A percentile compares a stretch with the other conserved stretches of the same genome.
Conservation (phyloP, 2,113 vertebrate species). For the Progne subis region DNA sequence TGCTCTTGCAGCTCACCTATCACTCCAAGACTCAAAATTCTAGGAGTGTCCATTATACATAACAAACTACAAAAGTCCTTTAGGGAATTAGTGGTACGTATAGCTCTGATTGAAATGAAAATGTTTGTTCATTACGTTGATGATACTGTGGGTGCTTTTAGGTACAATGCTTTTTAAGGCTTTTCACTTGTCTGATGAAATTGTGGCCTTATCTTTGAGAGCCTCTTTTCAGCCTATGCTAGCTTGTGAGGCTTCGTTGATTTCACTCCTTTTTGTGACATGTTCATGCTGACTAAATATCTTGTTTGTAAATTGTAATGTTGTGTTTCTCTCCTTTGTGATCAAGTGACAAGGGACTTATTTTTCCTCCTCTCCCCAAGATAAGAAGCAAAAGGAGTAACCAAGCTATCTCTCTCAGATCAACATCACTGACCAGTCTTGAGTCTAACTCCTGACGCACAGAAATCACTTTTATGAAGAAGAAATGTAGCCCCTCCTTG, state of each 20-base stretch:
- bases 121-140: background rate
- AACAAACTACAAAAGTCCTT: background rate
- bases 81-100: background rate
- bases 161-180: background rate
- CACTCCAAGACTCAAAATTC: background rate
- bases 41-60: background rate
- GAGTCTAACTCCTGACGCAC: slow-evolving; percentile 27
- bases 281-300: background rate
- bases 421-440: background rate
- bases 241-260: background rate
- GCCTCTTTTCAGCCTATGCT: background rate
- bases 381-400: background rate
- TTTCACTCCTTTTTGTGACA: background rate
- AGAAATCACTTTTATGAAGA: slow-evolving; percentile 4
- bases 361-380: background rate
- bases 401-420: background rate
- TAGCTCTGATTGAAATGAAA: background rate
- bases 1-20: background rate
- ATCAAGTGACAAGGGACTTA: background rate
- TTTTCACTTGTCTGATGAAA: background rate
- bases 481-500: background rate
- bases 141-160: background rate
- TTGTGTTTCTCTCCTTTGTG: background rate
- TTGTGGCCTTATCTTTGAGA: background rate
- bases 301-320: background rate